phyloP scores from a whole-genome alignment of 2,797 vertebrate species.

The Argentina silus region DNA sequence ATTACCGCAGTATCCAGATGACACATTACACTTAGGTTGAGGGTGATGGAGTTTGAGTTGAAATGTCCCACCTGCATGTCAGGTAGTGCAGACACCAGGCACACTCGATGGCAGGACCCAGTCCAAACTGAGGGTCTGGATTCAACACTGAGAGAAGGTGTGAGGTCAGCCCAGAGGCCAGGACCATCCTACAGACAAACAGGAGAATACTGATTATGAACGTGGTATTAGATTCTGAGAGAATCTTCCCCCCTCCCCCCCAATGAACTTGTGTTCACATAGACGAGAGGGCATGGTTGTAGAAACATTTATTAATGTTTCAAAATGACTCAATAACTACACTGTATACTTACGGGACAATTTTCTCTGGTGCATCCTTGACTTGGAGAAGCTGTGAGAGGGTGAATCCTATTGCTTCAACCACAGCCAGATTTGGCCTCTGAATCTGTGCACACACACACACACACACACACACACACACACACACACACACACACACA shows the following conservation, averaged over 20 bases:
- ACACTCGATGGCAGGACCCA: slow-evolving; percentile 87
- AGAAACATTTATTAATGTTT: not conserved
- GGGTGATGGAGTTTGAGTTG: not conserved
- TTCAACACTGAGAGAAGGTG: slow-evolving; percentile 82
- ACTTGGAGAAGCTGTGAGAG: slow-evolving; percentile 92
- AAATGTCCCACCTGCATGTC: slow-evolving; percentile 81
- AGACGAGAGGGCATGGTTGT: too few species aligned
- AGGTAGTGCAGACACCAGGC: slow-evolving; percentile 97
- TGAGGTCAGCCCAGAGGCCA: slow-evolving; percentile 81
- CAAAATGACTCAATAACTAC: not conserved
- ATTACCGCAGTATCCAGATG: too few species aligned
- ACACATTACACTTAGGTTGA: not conserved
- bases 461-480: slow-evolving; percentile 1
- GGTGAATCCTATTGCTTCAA: slow-evolving; percentile 91
- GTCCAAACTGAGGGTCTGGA: slow-evolving; percentile 76
- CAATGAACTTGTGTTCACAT: too few species aligned
- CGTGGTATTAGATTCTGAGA: too few species aligned
- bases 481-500: slow-evolving; percentile 29
- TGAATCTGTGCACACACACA: slow-evolving; percentile 71
- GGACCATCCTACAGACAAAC: slow-evolving; percentile 75
- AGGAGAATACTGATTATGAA: not conserved
- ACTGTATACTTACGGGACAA: slow-evolving; percentile 83
- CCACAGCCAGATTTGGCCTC: slow-evolving; percentile 84
- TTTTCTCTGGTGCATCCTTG: slow-evolving; percentile 80
- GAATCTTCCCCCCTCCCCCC: too few species aligned